Evolutionary conservation across 2,113 vertebrate species (phyloP), one percentile per base, ranked within the genome.

Genomic region (Chaetops frenatus): DNA sequence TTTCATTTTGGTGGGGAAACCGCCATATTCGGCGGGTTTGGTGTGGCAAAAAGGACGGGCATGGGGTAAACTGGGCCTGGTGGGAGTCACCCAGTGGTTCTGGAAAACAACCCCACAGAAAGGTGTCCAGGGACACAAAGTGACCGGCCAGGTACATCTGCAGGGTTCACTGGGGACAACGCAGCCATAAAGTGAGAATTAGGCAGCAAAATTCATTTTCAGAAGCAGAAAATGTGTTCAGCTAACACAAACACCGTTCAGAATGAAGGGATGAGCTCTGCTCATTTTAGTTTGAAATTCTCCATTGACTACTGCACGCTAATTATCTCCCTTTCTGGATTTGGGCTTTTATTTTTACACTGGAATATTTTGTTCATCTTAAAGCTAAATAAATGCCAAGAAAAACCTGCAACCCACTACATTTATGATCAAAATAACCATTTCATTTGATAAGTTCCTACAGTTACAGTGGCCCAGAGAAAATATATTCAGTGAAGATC

Each of bases 401-500:
- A 56, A 96, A 97, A 91, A 91, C 84, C 35, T 82, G 44, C 84
- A 90, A 94, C 81, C 78, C 72, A 86, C 71, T 88, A 88, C 60
- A 86, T 71, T 94, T 88, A 70, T 70, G 86, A 96, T 88, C 92
- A 95, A 94, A 97, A 97, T 86, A 95, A 93, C 54, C 1, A 31
- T 88, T 92, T 70, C 88, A 91, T 95, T 96, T 95, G 90, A 84
- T 90, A 95, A 95, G 50, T 91, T 95, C 72, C 84, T 86, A 88
- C 79, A 91, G 84, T 84, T 88, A 94, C 94, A 91, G 81, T 80
- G 94, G 94, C 66, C 82, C 72, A 76, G 77, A 94, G 94, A 94
- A 96, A 96, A 96, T 81, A 33, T 87, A 95, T 95, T 95, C 94
- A 79, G 20, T 12, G 80, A 81, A 83, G 92, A 97, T 95, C 92